Conservation (phyloP, 1,140 invertebrate species). For the Eciton burchellii region DNA sequence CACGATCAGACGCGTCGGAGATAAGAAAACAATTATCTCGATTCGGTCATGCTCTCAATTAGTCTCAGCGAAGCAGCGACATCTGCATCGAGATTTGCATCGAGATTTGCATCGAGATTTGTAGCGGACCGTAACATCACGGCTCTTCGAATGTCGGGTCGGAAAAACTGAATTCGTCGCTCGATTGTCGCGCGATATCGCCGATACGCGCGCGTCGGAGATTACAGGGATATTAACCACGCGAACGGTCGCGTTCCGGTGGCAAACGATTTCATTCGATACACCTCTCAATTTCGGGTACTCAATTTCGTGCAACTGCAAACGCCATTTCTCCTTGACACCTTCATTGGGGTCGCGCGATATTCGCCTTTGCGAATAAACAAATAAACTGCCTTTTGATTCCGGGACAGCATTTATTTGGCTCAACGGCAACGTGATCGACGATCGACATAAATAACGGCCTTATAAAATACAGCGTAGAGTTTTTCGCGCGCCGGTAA, state of each 20-base stretch:
- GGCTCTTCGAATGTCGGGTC: too few species aligned
- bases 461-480: slow-evolving; percentile 1
- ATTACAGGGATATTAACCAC: neutral
- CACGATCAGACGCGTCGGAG: too few species aligned
- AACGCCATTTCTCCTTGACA: slow-evolving; percentile 42
- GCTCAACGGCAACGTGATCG: slow-evolving; percentile 6
- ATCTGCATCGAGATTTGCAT: too few species aligned
- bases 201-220: neutral
- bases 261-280: slow-evolving; percentile 41
- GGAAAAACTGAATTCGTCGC: slow-evolving; percentile 20
- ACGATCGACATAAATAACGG: slow-evolving; percentile 25
- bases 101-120: too few species aligned
- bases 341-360: neutral
- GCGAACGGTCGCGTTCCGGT: slow-evolving; percentile 7
- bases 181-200: neutral
- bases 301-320: slow-evolving; percentile 25
- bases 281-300: slow-evolving; percentile 12
- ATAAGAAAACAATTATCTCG: slow-evolving; percentile 7
- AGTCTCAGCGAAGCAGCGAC: too few species aligned
- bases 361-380: too few species aligned
- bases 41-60: slow-evolving; percentile 1
- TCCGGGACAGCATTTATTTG: neutral
- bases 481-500: neutral
- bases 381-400: slow-evolving; percentile 37
- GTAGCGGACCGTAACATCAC: too few species aligned